phyloP scores from a whole-genome alignment of 2,113 vertebrate species.

The Rhinopomastus cyanomelas region DNA sequence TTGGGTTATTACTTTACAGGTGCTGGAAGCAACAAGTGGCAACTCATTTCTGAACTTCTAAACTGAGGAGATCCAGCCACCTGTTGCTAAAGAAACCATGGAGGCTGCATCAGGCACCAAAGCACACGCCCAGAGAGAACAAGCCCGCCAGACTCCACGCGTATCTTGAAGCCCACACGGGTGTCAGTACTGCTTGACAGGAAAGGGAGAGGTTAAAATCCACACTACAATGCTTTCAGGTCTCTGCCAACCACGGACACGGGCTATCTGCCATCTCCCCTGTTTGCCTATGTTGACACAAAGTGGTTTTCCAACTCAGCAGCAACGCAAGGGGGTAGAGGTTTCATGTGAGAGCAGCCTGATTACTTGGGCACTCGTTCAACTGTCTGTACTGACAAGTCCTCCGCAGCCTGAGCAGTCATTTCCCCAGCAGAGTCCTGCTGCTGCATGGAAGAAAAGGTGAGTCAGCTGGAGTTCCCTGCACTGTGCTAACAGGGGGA shows the following conservation, averaged over 20 bases:
- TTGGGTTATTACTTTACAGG: background rate
- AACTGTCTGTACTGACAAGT: background rate
- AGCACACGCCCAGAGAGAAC: background rate
- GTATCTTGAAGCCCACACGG: background rate
- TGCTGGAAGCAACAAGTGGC: background rate
- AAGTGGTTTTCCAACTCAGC: background rate
- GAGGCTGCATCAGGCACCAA: background rate
- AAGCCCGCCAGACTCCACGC: background rate
- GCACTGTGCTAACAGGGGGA: background rate
- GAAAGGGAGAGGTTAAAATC: slow-evolving; percentile 34
- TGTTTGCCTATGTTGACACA: background rate
- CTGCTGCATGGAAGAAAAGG: fast-evolving
- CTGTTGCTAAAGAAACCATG: background rate
- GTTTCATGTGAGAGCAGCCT: background rate
- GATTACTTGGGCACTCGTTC: background rate
- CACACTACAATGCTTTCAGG: background rate
- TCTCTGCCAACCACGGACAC: background rate
- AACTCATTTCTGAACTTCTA: background rate
- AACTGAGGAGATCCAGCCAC: background rate
- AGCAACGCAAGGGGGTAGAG: background rate
- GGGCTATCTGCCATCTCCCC: background rate
- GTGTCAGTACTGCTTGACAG: background rate
- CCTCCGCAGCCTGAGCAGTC: background rate
- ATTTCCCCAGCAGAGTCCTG: background rate
- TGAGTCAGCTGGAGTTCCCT: background rate